Base-by-base conservation (phyloP, 2,113 vertebrate genomes). In the Haliaeetus leucogaster region DNA sequence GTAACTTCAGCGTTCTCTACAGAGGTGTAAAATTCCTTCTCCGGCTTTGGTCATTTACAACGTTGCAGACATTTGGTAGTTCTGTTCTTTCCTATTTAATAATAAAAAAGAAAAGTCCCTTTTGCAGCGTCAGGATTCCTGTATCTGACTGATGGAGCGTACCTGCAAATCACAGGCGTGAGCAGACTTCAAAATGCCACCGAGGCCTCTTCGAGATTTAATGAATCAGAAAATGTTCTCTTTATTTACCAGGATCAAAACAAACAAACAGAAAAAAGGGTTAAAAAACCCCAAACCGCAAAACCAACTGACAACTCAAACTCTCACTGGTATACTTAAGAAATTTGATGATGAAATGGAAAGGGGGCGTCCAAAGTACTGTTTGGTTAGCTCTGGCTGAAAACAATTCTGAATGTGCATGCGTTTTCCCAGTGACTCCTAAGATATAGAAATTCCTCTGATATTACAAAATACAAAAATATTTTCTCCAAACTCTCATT, bases 371-470 rank as follows among this genome's bases (percentile, higher is more conserved):
- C 84, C 94, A 97, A 99, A 98, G 98, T 98, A 98, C 96, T 98
- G 89, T 96, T 98, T 97, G 94, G 95, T 98, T 98, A 98, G 98
- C 98, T 98, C 96, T 97, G 98, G 98, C 97, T 97, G 97, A 98
- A 98, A 98, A 98, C 98, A 97, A 97, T 53, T 97, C 98, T 92
- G 96, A 98, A 98, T 50, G 94, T 97, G 98, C 99, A 99, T 99
- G 99, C 87, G 82, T 98, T 93, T 98, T 98, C 97, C 98, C 99
- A 99, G 98, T 98, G 99, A 98, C 97, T 98, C 98, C 99, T 99
- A 99, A 99, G 98, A 99, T 99, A 99, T 99, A 99, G 99, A 99
- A 99, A 99, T 99, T 99, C 99, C 98, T 99, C 97, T 98, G 98
- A 98, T 98, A 98, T 98, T 98, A 98, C 98, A 98, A 98, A 99